Evolutionary conservation across 2,113 vertebrate genomes (phyloP), one percentile per base, ranked within the genome.

Genomic region (Perca fluviatilis): DNA sequence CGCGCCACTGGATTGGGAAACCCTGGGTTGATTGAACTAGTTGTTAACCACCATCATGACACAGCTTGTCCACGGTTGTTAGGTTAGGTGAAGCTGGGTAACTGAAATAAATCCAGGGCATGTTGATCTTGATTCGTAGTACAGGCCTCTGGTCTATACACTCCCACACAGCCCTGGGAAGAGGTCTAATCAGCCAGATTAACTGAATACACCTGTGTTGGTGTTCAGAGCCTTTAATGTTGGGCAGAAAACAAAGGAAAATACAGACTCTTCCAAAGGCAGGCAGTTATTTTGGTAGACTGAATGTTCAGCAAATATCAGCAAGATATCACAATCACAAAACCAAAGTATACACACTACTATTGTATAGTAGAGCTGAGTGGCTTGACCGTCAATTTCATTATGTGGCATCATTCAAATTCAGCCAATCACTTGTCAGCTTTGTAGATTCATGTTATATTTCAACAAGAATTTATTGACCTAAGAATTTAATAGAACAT

Each of bases 221-320:
- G 40, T 43, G 40, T 43, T 43, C 10, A 43, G 40, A 43, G 9
- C 10, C 9, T 43, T 43, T 43, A 43, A 43, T 11, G 40, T 50
- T 84, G 30, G 7, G 43, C 33, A 46, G 47, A 83, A 67, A 75
- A 77, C 23, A 75, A 63, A 67, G 27, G 27, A 46, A 73, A 58
- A 71, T 25, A 6, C 4, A 30, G 2, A 36, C 8, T 74, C 1
- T 25, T 80, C 19, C 9, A 60, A 19, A 50, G 51, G 18, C 6
- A 36, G 16, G 23, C 11, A 8, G 9, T 65, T 66, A 23, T 56
- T 58, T 58, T 72, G 1, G 6, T 25, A 0, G 18, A 61, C 6
- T 51, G 47, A 46, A 40, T 76, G 60, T 51, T 77, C 57, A 85
- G 83, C 78, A 88, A 36, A 27, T 67, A 72, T 47, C 13, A 66